These are phyloP conservation scores for Octodonta nipae DNA, from an alignment of 2,888 invertebrate genomes.

Conservation along the genomic window DNA sequence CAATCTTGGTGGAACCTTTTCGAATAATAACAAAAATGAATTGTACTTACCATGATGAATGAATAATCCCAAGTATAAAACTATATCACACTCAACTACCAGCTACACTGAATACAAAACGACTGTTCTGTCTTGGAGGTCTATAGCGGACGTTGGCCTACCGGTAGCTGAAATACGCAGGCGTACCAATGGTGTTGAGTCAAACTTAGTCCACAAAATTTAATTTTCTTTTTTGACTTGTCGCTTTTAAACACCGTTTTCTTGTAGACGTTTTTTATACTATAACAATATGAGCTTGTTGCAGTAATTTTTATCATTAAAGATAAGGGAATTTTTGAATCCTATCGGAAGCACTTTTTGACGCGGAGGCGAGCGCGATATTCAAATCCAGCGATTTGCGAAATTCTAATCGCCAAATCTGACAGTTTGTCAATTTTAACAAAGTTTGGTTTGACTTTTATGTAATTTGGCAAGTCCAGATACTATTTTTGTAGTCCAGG, in stretches of 20 bases:
- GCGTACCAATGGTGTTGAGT: too few species aligned
- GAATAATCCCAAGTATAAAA: slow-evolving; percentile 25
- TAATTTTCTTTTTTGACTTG: too few species aligned
- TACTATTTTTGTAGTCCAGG: too few species aligned
- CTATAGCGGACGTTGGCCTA: slow-evolving; percentile 36
- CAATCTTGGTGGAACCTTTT: too few species aligned
- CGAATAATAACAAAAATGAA: too few species aligned
- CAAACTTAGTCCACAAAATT: too few species aligned
- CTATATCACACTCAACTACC: slow-evolving; percentile 28
- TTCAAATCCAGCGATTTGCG: slow-evolving; percentile 12
- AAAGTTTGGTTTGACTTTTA: too few species aligned
- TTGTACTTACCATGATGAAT: slow-evolving; percentile 32
- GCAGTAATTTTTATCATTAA: neutral
- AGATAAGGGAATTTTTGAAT: too few species aligned
- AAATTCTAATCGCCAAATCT: too few species aligned
- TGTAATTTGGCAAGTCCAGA: too few species aligned
- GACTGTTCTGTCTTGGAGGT: slow-evolving; percentile 30
- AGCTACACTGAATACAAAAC: slow-evolving; percentile 29
- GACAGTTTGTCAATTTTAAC: too few species aligned
- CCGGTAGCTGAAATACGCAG: slow-evolving; percentile 29
- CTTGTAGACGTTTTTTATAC: neutral
- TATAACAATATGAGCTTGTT: neutral
- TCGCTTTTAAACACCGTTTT: too few species aligned
- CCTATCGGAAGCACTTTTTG: neutral
- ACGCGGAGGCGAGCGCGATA: slow-evolving; percentile 1